phyloP scores from a whole-genome alignment of 2,797 vertebrate genomes.

The Glossophaga mutica region DNA sequence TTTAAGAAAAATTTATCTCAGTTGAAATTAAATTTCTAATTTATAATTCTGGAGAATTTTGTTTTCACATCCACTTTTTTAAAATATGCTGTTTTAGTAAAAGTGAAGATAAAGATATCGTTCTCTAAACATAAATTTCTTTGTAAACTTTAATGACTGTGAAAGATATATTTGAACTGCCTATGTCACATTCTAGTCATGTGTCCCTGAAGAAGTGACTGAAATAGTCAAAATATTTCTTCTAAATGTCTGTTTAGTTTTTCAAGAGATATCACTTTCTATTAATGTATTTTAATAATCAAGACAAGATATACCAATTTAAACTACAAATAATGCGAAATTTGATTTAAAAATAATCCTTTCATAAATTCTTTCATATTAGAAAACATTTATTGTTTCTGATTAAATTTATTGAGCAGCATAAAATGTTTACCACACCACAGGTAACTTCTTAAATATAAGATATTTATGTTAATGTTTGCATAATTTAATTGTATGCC shows the following conservation, averaged over 20 bases:
- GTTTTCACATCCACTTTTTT: neutral
- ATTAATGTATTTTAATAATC: neutral
- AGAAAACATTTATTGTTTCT: neutral
- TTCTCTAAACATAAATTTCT: neutral
- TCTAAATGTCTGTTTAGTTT: neutral
- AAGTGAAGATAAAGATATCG: neutral
- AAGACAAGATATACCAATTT: neutral
- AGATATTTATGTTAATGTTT: neutral
- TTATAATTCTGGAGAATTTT: neutral
- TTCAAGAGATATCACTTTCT: neutral
- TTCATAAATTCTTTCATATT: neutral
- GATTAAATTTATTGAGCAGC: neutral
- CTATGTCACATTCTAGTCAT: neutral
- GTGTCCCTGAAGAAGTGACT: neutral
- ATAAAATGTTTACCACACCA: neutral
- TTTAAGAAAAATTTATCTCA: neutral
- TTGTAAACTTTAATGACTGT: neutral
- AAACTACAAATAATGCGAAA: neutral
- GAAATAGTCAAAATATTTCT: neutral
- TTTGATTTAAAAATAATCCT: neutral
- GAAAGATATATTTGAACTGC: neutral
- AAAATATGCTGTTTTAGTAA: neutral
- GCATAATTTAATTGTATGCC: neutral
- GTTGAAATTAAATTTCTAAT: neutral
- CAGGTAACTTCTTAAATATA: neutral